Evolutionary conservation across 1,140 invertebrate species (phyloP), one percentile per base, ranked within the genome.

Genomic region (Drosophila eugracilis): DNA sequence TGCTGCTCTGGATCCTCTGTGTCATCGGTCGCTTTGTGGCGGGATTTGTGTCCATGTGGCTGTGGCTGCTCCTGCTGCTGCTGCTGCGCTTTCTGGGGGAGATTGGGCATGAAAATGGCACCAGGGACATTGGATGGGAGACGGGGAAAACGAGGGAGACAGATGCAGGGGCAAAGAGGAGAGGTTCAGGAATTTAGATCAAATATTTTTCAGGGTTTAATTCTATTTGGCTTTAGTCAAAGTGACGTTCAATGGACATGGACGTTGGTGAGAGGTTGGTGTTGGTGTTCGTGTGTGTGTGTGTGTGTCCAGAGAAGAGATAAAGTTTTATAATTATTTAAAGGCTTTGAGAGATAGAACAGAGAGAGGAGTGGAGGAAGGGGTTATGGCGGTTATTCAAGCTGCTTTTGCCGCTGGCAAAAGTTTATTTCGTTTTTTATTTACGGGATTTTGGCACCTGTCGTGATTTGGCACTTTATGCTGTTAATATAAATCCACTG

Each of bases 191-290:
- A 45, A 45, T 79, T 79, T 75, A 86, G 59, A 70, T 86, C 77
- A 86, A 88, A 81, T 86, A 81, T 66, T 88, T 88, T 88, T 69
- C 65, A 88, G 78, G 84, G 78, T 89, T 88, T 88, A 88, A 88
- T 88, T 88, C 83, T 75, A 89, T 88, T 88, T 75, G 83, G 83
- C 83, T 88, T 48, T 79, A 59, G 63, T 71, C 73, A 75, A 67
- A 84, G 69, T 76, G 60, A 63, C 48, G 69, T 73, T 73, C 57
- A 73, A 73, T 71, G 41, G 75, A 69, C 32, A 79, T 70, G 75
- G 58, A 65, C 48, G 76, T 49, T 19, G 10, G 37, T 45, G 63
- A 53, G 47, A 10, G 63, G 62, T 22, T 50, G 42, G 41, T 44
- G 60, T 57, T 36, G n/a, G n/a, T n/a, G n/a, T n/a, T n/a, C n/a